phyloP scores from a whole-genome alignment of 2,113 vertebrate species.

The Vimba vimba region DNA sequence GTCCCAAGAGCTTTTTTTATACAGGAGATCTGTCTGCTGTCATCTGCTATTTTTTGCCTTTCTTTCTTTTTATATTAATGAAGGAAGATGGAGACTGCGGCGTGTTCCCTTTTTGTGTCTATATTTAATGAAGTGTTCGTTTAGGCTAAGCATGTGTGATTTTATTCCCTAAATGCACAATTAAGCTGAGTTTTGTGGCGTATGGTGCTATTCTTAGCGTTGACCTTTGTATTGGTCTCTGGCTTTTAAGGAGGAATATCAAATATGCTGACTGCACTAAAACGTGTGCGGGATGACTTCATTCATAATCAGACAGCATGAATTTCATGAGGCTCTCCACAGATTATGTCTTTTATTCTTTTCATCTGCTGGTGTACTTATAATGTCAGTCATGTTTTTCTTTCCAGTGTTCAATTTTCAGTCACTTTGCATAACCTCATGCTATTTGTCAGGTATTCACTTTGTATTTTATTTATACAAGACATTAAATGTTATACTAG shows the following conservation, averaged over 20 bases:
- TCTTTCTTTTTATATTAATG: constrained; percentile 2
- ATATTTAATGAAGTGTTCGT: constrained; percentile 36
- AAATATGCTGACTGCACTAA: constrained; percentile 43
- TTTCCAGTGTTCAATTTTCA: not conserved
- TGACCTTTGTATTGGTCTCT: constrained; percentile 32
- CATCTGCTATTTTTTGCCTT: constrained; percentile 12
- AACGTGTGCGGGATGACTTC: constrained; percentile 20
- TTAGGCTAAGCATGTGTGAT: constrained; percentile 37
- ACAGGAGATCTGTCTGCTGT: constrained; percentile 15
- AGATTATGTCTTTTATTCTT: not conserved
- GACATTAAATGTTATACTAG: not conserved
- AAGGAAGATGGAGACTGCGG: not conserved
- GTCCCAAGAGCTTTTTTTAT: constrained; percentile 29
- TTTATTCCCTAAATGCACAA: constrained; percentile 44
- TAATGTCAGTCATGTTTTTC: not conserved
- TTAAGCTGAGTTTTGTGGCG: constrained; percentile 22
- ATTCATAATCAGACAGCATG: constrained; percentile 38
- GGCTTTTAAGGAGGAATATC: constrained; percentile 22
- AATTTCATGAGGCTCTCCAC: not conserved
- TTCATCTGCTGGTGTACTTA: not conserved
- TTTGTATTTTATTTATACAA: not conserved
- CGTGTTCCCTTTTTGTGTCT: not conserved
- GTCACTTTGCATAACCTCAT: not conserved
- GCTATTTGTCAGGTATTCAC: not conserved
- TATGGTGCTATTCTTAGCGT: constrained; percentile 36